Evolutionary conservation across 1,140 invertebrate genomes (phyloP).

Genomic region (Diprion similis): DNA sequence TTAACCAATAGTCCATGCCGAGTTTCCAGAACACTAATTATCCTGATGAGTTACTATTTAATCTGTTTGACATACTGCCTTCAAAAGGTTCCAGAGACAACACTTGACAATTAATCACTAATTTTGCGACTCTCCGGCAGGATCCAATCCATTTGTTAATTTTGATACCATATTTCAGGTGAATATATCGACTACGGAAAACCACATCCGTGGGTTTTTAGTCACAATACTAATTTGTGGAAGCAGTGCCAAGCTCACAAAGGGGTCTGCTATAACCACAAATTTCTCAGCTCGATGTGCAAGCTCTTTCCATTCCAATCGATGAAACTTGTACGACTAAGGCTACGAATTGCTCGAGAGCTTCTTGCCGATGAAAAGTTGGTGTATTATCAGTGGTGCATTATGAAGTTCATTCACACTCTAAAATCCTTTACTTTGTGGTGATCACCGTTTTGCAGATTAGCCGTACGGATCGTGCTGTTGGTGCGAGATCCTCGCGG

Average conservation of each 20-base stretch:
- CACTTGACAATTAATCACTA: constrained; percentile 6
- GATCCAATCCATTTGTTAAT: constrained; percentile 11
- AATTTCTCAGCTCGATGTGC: constrained; percentile 81
- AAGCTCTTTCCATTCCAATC: constrained; percentile 86
- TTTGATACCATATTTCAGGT: constrained; percentile 50
- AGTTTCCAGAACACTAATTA: too few relatives aligned
- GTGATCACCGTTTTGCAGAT: constrained; percentile 55
- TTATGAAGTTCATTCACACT: too few relatives aligned
- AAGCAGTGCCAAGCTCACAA: constrained; percentile 75
- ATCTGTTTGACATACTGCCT: background rate
- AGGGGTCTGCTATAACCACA: constrained; percentile 77
- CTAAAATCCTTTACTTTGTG: too few relatives aligned
- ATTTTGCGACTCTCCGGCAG: constrained; percentile 1
- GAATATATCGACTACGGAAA: constrained; percentile 81
- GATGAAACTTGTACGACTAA: constrained; percentile 83
- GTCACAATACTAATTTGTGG: constrained; percentile 84
- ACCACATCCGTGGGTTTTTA: constrained; percentile 79
- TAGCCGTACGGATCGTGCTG: constrained; percentile 78
- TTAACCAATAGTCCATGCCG: too few relatives aligned
- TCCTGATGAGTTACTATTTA: too few relatives aligned
- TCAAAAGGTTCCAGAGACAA: background rate
- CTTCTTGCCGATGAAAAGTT: constrained; percentile 77
- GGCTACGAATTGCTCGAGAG: constrained; percentile 73
- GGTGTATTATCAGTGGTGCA: constrained; percentile 39
- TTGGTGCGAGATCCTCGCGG: constrained; percentile 86